Evolutionary conservation across 2,113 vertebrate species (phyloP).

Genomic region (Tenrec ecaudatus): DNA sequence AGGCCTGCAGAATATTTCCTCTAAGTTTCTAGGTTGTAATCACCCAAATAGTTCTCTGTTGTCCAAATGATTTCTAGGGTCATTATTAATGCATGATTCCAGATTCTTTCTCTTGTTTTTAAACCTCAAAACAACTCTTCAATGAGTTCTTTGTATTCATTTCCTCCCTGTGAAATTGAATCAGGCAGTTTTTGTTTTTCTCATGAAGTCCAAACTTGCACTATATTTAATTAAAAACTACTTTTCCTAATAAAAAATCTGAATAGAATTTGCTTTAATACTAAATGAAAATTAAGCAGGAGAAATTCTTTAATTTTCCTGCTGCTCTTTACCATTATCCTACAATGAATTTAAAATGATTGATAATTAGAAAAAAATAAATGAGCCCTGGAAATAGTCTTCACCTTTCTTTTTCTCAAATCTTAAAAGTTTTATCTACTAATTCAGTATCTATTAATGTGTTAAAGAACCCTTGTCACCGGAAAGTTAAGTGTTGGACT

Average conservation of each 20-base stretch:
- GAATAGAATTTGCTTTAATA: background rate
- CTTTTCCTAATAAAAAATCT: background rate
- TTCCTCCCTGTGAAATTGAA: no score
- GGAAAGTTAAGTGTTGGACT: no score
- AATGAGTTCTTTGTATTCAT: no score
- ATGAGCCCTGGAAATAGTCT: background rate
- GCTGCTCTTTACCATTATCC: background rate
- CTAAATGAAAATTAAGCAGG: slow-evolving; percentile 25
- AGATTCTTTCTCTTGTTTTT: no score
- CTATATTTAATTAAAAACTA: background rate
- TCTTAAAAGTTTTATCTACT: background rate
- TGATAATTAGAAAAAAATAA: background rate
- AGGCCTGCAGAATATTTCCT: no score
- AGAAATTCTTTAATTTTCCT: background rate
- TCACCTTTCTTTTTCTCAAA: background rate
- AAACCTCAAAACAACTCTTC: no score
- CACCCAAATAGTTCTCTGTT: no score
- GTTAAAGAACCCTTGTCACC: background rate
- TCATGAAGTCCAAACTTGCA: no score
- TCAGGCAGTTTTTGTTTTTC: no score
- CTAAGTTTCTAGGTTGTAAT: no score
- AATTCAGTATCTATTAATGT: background rate
- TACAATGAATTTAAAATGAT: background rate
- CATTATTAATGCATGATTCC: no score
- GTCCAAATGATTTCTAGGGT: no score